phyloP scores from a whole-genome alignment of 2,113 vertebrate species.

The Rattus rattus region DNA sequence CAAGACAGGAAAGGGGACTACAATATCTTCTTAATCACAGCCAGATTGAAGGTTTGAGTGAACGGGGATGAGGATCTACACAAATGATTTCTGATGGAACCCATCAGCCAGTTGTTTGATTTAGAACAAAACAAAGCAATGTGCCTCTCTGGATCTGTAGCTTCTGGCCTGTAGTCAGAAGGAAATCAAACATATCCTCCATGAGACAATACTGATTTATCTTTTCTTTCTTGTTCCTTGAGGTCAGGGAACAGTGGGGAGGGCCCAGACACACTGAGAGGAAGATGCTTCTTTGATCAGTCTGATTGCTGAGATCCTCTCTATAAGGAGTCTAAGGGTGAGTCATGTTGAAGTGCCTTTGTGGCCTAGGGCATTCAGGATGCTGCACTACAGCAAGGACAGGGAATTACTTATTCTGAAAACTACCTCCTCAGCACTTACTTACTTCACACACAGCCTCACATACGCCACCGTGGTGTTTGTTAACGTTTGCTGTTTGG shows the following conservation, averaged over 20 bases:
- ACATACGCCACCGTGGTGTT: neutral
- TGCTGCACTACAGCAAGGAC: neutral
- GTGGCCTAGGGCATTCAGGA: neutral
- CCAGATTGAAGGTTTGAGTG: neutral
- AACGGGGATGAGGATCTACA: neutral
- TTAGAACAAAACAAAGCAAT: slow-evolving; percentile 10
- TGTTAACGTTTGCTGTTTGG: neutral
- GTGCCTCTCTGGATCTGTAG: neutral
- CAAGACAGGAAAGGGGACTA: neutral
- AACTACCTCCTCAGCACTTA: neutral
- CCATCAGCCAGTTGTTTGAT: neutral
- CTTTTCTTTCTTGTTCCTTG: neutral
- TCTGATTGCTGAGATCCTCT: neutral
- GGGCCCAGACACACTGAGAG: neutral
- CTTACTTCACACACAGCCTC: neutral
- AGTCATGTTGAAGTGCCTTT: neutral
- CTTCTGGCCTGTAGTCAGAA: neutral
- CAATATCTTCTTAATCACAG: neutral
- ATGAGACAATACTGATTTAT: neutral
- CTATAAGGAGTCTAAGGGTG: neutral
- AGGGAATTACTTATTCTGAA: neutral
- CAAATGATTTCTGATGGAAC: neutral
- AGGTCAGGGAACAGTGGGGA: neutral
- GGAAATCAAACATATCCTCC: neutral
- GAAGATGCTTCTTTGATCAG: neutral